These are phyloP conservation scores for Anhinga anhinga DNA, from an alignment of 2,113 vertebrate species.

Conservation along the genomic window DNA sequence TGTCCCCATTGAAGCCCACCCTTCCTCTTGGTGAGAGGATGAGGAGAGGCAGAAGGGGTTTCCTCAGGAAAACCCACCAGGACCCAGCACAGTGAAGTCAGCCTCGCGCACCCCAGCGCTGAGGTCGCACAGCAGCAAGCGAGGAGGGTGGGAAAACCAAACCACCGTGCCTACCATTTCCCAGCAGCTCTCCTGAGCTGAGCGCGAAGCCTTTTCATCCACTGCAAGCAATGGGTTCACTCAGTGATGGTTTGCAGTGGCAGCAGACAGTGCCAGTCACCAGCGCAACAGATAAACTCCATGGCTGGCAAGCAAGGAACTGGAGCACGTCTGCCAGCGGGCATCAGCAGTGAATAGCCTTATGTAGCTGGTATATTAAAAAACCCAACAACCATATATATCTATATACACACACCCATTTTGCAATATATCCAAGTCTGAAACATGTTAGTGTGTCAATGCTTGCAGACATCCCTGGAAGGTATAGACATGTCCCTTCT, in stretches of 20 bases:
- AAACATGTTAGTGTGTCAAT: not conserved
- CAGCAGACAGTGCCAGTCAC: not conserved
- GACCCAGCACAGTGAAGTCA: not conserved
- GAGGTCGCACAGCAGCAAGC: not conserved
- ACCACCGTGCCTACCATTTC: accelerated
- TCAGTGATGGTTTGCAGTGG: not conserved
- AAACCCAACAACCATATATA: not conserved
- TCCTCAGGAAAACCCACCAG: not conserved
- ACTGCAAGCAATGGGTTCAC: not conserved
- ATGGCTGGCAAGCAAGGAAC: not conserved
- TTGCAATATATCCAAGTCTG: not conserved
- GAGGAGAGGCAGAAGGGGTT: not conserved
- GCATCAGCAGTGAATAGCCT: accelerated
- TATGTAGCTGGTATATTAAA: not conserved
- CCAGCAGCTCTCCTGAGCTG: not conserved
- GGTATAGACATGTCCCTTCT: not conserved
- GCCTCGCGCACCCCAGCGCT: not conserved
- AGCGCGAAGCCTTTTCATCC: not conserved
- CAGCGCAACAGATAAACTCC: not conserved
- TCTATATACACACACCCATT: not conserved
- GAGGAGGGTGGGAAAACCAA: not conserved
- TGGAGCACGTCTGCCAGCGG: not conserved
- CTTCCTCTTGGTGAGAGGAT: not conserved
- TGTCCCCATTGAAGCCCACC: accelerated
- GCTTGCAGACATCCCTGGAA: not conserved